Conservation (phyloP, 2,797 vertebrate species). For the Thunnus albacares region DNA sequence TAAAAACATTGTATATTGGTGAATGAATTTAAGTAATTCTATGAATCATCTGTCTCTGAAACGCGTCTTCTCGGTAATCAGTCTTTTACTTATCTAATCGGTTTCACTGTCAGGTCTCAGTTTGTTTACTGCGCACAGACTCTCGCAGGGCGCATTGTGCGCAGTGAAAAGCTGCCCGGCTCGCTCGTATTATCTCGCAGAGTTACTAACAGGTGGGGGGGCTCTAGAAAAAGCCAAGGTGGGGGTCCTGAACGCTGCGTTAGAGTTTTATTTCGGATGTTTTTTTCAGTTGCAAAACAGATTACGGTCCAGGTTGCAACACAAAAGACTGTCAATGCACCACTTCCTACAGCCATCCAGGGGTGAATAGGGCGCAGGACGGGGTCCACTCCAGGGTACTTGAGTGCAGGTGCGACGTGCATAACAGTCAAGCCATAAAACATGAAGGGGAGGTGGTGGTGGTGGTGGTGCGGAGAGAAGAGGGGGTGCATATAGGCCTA, state of each 20-base stretch:
- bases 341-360: slow-evolving; percentile 86
- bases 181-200: slow-evolving; percentile 60
- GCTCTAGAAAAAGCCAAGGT: slow-evolving; percentile 76
- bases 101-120: slow-evolving; percentile 50
- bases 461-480: no score
- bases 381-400: slow-evolving; percentile 73
- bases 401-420: slow-evolving; percentile 83
- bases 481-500: slow-evolving; percentile 35
- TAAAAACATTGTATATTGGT: background rate
- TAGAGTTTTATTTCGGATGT: slow-evolving; percentile 85
- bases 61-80: slow-evolving; percentile 33
- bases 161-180: slow-evolving; percentile 53
- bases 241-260: slow-evolving; percentile 83
- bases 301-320: slow-evolving; percentile 85
- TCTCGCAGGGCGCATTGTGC: slow-evolving; percentile 55
- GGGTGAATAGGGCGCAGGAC: slow-evolving; percentile 75
- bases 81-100: slow-evolving; percentile 55
- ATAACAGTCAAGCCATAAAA: slow-evolving; percentile 76
- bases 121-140: slow-evolving; percentile 57
- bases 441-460: background rate
- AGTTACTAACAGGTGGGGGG: slow-evolving; percentile 49
- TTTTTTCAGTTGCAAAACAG: slow-evolving; percentile 91
- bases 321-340: slow-evolving; percentile 85
- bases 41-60: slow-evolving; percentile 1
- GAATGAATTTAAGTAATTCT: background rate